Evolutionary conservation across 2,797 vertebrate species (phyloP).

Genomic region (Liasis olivaceus): DNA sequence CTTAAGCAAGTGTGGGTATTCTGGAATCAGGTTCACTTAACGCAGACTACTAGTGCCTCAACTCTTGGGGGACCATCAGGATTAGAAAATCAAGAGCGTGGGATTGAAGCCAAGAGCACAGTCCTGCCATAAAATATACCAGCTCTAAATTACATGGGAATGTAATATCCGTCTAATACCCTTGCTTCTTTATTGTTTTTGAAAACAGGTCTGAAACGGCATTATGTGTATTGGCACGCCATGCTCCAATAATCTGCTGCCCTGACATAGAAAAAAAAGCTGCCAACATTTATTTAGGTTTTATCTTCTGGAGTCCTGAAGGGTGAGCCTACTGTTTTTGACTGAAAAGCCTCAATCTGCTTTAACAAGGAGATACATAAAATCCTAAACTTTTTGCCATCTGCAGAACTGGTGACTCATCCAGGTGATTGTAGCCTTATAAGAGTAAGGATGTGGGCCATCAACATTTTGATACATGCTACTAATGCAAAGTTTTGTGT

Average conservation of each 20-base stretch:
- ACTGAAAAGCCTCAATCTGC: not conserved
- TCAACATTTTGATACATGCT: not conserved
- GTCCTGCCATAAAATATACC: not conserved
- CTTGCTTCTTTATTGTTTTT: not conserved
- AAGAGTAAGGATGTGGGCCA: not conserved
- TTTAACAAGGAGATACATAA: not conserved
- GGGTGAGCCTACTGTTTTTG: not conserved
- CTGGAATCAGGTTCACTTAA: not conserved
- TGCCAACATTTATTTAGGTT: not conserved
- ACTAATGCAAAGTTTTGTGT: not conserved
- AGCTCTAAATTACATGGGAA: not conserved
- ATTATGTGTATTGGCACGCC: not conserved
- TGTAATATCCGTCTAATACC: not conserved
- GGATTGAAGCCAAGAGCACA: not conserved
- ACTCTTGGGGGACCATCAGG: not conserved
- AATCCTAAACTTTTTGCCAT: not conserved
- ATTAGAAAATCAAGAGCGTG: not conserved
- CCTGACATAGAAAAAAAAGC: not conserved
- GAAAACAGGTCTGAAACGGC: not conserved
- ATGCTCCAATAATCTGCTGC: not conserved
- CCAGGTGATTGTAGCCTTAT: not conserved
- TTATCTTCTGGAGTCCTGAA: not conserved
- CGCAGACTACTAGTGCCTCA: not conserved
- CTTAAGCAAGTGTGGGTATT: not conserved
- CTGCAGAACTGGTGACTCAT: not conserved